These are phyloP conservation scores for Myiozetetes cayanensis DNA, from an alignment of 2,113 vertebrate species.

Conservation along the genomic window DNA sequence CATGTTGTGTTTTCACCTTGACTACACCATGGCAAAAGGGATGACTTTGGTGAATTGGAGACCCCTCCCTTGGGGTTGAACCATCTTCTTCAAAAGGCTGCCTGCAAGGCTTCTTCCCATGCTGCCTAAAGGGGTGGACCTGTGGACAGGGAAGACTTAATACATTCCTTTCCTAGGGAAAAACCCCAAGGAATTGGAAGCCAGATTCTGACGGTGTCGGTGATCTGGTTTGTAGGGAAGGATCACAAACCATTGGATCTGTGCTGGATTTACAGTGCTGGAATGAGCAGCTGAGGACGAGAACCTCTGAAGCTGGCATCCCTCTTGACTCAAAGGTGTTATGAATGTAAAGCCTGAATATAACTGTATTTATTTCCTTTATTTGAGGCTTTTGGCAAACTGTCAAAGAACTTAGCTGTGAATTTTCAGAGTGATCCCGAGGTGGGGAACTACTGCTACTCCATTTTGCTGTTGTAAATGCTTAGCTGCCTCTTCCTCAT, in stretches of 20 bases:
- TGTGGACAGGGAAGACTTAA: neutral
- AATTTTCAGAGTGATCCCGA: neutral
- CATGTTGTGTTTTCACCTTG: neutral
- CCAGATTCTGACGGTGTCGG: neutral
- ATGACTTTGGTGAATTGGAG: accelerated
- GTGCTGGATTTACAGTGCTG: neutral
- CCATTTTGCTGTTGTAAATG: neutral
- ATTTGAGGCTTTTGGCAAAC: neutral
- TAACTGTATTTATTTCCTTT: neutral
- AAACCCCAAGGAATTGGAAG: neutral
- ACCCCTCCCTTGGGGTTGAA: neutral
- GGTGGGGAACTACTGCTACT: neutral
- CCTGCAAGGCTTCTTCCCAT: neutral
- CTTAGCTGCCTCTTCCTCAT: neutral
- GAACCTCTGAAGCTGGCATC: neutral
- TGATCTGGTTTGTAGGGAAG: neutral
- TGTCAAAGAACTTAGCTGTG: neutral
- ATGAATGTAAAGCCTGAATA: neutral
- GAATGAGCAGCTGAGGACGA: neutral
- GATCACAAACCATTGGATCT: neutral
- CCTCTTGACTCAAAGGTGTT: neutral
- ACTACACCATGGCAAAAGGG: neutral
- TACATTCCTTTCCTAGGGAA: neutral
- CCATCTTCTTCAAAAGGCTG: accelerated
- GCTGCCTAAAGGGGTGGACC: neutral